Evolutionary conservation across 2,888 invertebrate genomes (phyloP).

Genomic region (Clitarchus hookeri): DNA sequence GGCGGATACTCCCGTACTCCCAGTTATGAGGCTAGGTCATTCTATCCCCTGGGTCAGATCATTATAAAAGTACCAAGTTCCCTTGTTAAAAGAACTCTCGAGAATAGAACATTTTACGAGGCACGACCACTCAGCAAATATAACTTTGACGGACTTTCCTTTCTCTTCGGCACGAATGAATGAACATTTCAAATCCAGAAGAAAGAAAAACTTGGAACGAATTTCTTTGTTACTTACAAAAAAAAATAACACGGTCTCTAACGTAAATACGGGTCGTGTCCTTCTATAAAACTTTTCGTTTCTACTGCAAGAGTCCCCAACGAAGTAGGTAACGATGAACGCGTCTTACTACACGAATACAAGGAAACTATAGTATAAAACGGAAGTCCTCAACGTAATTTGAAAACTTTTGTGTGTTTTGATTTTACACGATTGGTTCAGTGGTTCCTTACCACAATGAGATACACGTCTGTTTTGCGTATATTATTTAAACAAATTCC

Average conservation of each 20-base stretch:
- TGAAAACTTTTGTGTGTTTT: no score
- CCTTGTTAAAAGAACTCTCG: neutral
- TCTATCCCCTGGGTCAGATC: neutral
- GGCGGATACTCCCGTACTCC: neutral
- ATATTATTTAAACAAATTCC: no score
- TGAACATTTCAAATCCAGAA: neutral
- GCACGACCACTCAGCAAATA: neutral
- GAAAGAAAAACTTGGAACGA: neutral
- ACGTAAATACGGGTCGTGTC: no score
- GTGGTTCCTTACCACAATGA: no score
- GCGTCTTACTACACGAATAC: no score
- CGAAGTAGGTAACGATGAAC: no score
- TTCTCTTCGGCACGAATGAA: neutral
- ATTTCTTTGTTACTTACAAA: neutral
- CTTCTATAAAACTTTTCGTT: no score
- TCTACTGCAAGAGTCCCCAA: no score
- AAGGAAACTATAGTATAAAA: no score
- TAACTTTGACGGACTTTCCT: neutral
- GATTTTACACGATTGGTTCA: no score
- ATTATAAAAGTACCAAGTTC: neutral
- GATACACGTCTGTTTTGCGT: no score
- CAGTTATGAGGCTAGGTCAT: neutral
- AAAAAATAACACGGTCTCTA: neutral
- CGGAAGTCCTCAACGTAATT: no score
- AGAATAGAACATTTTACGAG: neutral